phyloP scores from a whole-genome alignment of 2,888 invertebrate species.

The Drosophila pegasa region DNA sequence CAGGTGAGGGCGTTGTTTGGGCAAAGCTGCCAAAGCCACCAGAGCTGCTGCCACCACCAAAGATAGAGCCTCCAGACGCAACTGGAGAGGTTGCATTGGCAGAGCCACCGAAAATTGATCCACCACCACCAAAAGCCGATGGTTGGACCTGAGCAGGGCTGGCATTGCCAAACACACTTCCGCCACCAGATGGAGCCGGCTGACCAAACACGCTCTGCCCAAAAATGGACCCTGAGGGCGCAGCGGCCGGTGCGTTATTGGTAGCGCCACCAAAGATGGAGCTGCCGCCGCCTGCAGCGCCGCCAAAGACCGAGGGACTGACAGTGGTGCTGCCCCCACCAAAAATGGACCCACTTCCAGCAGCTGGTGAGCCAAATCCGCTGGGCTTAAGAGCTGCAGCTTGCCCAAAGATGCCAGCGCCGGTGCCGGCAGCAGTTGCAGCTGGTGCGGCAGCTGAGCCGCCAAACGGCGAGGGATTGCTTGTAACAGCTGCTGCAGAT shows the following conservation, averaged over 20 bases:
- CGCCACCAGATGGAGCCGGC: constrained; percentile 35
- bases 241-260: constrained; percentile 12
- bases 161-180: constrained; percentile 66
- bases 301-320: constrained; percentile 4
- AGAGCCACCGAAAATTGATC: constrained; percentile 61
- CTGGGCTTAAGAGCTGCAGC: constrained; percentile 40
- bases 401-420: constrained; percentile 74
- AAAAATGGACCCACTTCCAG: constrained; percentile 46
- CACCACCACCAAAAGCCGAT: constrained; percentile 46
- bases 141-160: constrained; percentile 33
- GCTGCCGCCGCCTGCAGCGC: constrained; percentile 16
- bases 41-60: constrained; percentile 60
- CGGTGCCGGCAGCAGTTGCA: constrained; percentile 23
- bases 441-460: constrained; percentile 28
- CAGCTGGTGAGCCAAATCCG: constrained; percentile 31
- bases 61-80: constrained; percentile 68
- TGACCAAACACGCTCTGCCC: constrained; percentile 55
- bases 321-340: constrained; percentile 35
- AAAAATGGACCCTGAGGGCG: constrained; percentile 40
- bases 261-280: constrained; percentile 73
- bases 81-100: constrained; percentile 25
- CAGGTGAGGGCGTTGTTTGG: background rate
- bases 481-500: constrained; percentile 63
- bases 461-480: constrained; percentile 55
- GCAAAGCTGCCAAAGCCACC: constrained; percentile 32